Conservation (phyloP, 2,888 invertebrate species). For the Apocheima hispidaria region DNA sequence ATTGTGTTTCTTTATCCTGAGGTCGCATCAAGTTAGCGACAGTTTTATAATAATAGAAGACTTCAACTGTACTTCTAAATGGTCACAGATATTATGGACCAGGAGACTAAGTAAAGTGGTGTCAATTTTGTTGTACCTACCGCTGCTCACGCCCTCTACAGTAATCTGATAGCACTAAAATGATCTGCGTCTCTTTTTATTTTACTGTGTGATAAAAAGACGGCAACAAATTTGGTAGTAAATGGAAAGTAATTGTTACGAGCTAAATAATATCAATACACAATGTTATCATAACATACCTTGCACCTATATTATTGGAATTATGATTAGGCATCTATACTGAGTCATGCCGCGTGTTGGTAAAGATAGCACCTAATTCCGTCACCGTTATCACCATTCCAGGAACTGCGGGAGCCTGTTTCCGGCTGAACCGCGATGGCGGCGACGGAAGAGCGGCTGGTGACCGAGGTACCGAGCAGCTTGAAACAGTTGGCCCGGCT, state of each 20-base stretch:
- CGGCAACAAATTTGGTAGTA: no score
- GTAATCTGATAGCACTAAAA: no score
- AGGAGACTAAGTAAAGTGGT: no score
- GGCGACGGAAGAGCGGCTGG: constrained; percentile 91
- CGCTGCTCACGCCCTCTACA: no score
- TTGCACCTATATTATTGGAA: neutral
- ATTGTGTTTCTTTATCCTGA: neutral
- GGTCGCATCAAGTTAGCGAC: no score
- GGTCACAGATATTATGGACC: no score
- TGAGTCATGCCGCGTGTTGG: neutral
- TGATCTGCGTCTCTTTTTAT: no score
- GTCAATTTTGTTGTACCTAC: no score
- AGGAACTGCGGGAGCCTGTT: constrained; percentile 23
- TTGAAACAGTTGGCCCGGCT: constrained; percentile 96
- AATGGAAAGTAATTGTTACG: neutral
- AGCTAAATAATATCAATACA: neutral
- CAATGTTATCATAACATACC: neutral
- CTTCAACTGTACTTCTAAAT: no score
- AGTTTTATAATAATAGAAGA: neutral
- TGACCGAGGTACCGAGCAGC: constrained; percentile 97
- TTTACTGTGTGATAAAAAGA: no score
- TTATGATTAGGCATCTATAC: neutral
- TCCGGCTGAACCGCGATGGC: constrained; percentile 55
- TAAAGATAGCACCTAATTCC: neutral
- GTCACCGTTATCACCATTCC: constrained; percentile 21